Base-by-base conservation (phyloP, 2,113 vertebrate genomes). In the Sorex fumeus region DNA sequence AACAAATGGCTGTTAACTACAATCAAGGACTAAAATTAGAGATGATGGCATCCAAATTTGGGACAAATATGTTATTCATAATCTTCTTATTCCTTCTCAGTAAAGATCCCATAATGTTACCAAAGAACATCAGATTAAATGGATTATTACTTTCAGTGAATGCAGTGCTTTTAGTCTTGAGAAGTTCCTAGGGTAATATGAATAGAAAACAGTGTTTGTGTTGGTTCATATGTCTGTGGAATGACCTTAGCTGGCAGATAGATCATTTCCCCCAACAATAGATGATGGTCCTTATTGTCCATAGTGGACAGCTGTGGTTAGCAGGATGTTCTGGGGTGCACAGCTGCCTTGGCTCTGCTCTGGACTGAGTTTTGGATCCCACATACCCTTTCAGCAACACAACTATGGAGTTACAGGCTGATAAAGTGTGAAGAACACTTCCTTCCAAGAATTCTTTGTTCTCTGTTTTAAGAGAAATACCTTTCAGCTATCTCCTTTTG, bases 361-460 rank as follows among this genome's bases (percentile, higher is more conserved):
- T 18, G 57, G 43, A 69, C 50, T 53, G 81, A 57, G n/a, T 32
- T 75, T 64, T 27, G 8, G 19, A 80, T n/a, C 16, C 69, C 32
- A 18, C 13, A 43, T 0, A 7, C 34, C 69, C 10, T 43, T 13
- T 69, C 6, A 8, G 64, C 11, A 47, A 70, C 50, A 34, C 3
- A 36, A 13, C 34, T 74, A 2, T 47, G 47, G 71, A 91, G 53
- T 16, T 23, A 43, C 21, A 60, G 53, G 30, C n/a, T 87, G 82
- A 94, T 15, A 72, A 34, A 79, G 25, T 34, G 1, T 36, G 40
- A 21, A 32, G 64, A 66, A 45, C 34, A 79, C 67, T 74, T 91
- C 66, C 50, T 91, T 89, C 91, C 72, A 69, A 78, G 84, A 94
- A 67, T 27, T 67, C 66, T n/a, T n/a, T 67, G 66, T 67, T 21